phyloP scores from a whole-genome alignment of 92 coral and sea anemone genomes.

The Umimayanthus kanabou region DNA sequence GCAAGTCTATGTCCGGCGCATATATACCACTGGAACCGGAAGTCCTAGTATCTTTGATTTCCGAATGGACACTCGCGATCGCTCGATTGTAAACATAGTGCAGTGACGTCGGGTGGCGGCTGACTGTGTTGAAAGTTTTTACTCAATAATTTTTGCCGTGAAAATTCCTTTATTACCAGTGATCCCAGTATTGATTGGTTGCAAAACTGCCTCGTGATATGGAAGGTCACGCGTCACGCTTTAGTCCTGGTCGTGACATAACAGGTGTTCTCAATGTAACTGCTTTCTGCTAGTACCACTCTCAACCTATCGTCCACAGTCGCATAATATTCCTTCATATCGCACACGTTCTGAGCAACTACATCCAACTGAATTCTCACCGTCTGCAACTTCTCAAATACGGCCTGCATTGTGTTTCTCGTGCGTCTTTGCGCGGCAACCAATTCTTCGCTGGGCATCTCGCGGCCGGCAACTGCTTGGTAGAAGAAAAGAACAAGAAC shows the following conservation, averaged over 20 bases:
- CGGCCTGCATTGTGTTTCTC: not conserved
- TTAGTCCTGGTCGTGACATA: constrained; percentile 14
- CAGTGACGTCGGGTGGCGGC: not conserved
- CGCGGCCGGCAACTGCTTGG: not conserved
- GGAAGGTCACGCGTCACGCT: constrained; percentile 15
- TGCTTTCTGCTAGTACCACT: not conserved
- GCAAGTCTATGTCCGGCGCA: not conserved
- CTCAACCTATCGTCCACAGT: constrained; percentile 17
- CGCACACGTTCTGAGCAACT: constrained; percentile 25
- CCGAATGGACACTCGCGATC: not conserved
- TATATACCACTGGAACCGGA: not conserved
- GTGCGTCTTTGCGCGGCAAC: not conserved
- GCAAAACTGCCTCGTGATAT: not conserved
- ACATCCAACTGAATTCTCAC: constrained; percentile 7
- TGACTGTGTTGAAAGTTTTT: not conserved
- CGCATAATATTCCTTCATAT: constrained; percentile 31
- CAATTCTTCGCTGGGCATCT: constrained; percentile 21
- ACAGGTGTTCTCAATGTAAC: constrained; percentile 22
- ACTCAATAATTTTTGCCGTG: not conserved
- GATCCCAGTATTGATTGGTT: not conserved
- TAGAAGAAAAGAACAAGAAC: not conserved
- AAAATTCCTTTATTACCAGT: not conserved
- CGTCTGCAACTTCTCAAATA: constrained; percentile 26
- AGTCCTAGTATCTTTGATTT: not conserved
- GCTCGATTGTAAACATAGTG: not conserved